These are phyloP conservation scores for Zaprionus taronus DNA, from an alignment of 1,140 invertebrate species.

Conservation along the genomic window DNA sequence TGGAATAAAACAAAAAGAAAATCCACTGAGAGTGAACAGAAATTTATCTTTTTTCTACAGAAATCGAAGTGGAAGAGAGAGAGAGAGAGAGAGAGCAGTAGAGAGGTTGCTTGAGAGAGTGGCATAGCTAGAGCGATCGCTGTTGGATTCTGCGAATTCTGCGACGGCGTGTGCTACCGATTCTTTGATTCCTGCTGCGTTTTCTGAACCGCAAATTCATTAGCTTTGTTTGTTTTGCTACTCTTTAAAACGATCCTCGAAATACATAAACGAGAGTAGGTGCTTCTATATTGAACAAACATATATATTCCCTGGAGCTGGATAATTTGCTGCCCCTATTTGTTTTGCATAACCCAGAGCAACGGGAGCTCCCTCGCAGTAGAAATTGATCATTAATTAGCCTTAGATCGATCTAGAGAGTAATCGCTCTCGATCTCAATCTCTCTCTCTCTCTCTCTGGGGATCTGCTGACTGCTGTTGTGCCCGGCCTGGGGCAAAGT, in stretches of 20 bases:
- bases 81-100: constrained; percentile 11
- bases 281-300: background rate
- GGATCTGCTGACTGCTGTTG: background rate
- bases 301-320: constrained; percentile 12
- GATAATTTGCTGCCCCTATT: background rate
- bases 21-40: constrained; percentile 15
- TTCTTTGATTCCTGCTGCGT: constrained; percentile 54
- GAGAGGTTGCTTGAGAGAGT: constrained; percentile 1
- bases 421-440: background rate
- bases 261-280: background rate
- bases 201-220: constrained; percentile 71
- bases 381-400: constrained; percentile 71
- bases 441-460: constrained; percentile 12
- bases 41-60: constrained; percentile 47
- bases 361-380: constrained; percentile 36
- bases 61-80: constrained; percentile 61
- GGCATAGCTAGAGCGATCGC: background rate
- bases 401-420: constrained; percentile 58
- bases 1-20: background rate
- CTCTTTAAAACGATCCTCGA: constrained; percentile 3
- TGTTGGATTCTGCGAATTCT: constrained; percentile 58
- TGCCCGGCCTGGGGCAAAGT: constrained; percentile 21
- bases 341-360: constrained; percentile 62
- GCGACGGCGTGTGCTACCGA: constrained; percentile 53
- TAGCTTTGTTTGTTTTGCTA: constrained; percentile 46